These are phyloP conservation scores for Acanthurus leucopareius DNA, from an alignment of 2,797 vertebrate species.

Conservation along the genomic window DNA sequence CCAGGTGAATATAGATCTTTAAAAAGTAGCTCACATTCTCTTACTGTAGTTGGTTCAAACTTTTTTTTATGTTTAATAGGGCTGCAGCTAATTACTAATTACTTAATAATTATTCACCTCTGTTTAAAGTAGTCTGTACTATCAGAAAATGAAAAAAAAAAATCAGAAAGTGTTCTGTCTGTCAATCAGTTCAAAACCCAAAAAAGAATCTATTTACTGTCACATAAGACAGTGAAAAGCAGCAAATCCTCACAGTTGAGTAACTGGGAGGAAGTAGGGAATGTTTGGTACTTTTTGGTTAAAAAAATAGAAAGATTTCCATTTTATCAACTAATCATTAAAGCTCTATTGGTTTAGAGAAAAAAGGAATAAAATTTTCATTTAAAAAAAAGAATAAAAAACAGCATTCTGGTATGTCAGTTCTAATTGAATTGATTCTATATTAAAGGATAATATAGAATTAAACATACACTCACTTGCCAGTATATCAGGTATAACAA, in stretches of 20 bases:
- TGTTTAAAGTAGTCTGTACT: too few species aligned
- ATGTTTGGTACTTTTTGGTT: background rate
- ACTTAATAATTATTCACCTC: too few species aligned
- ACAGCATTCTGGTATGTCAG: background rate
- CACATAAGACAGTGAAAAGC: background rate
- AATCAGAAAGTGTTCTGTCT: too few species aligned
- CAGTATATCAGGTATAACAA: background rate
- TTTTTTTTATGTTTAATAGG: background rate
- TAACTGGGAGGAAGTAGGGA: background rate
- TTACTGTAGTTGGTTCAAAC: background rate
- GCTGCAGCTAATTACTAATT: background rate
- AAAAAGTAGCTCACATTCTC: background rate
- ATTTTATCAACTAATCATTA: background rate
- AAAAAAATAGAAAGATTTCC: background rate
- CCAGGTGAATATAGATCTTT: background rate
- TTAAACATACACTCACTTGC: slow-evolving; percentile 1
- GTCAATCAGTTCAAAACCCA: too few species aligned
- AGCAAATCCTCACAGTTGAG: background rate
- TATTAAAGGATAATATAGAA: background rate
- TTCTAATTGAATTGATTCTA: background rate
- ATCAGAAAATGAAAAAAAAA: too few species aligned
- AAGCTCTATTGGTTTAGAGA: background rate
- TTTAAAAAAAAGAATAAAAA: background rate
- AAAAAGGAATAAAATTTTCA: too few species aligned
- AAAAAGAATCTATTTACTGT: too few species aligned